Evolutionary conservation across 30 jellyfish, hydroid and myxozoan genomes (phyloP), one percentile per base, ranked within the genome.

Genomic region (Nemopilema nomurai): DNA sequence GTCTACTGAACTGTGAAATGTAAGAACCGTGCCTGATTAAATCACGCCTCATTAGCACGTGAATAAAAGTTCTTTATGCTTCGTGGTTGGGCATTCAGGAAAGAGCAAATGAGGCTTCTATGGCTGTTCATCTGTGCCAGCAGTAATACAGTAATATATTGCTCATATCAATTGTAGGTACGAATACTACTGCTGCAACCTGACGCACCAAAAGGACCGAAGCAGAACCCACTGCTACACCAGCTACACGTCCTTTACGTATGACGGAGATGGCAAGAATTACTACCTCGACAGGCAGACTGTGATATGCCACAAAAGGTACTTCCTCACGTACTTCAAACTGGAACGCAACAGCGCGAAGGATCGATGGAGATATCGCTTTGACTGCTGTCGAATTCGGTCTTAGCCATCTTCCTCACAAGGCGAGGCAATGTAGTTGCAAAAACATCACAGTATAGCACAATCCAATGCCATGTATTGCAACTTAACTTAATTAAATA

Each of bases 261-360:
- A 33, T 13, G 90, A 66, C 32, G 90, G 90, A 21, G 65, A 67
- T 50, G 82, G 82, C 18, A 77, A 28, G 22, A 65, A 32, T 50
- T 80, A 65, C 71, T 69, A 69, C 71, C 51, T 80, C n/a, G 81
- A 68, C 53, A 80, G 74, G 49, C 90, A 80, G 21, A 80, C 72
- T 24, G 80, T 80, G 1, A 1, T 18, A 1, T 80, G 90, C 82
- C 33, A 49, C 18, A 23, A 29, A 19, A 30, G 90, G 33, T 80
- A 80, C 28, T 80, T 80, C 51, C 57, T 80, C 63, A 69, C 51
- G 41, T 21, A 28, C 0, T 80, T 80, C 75, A 62, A 16, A 28
- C 26, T 80, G 49, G 28, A 24, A n/a, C 50, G 80, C 21, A 80
- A 67, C 21, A 29, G 69, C 41, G 20, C 57, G 3, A 68, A 80